Percentiles rank a stretch among this genome's conserved stretches.
Evolutionary conservation across 2,113 vertebrate genomes (phyloP).

Genomic region (Marmota monax): DNA sequence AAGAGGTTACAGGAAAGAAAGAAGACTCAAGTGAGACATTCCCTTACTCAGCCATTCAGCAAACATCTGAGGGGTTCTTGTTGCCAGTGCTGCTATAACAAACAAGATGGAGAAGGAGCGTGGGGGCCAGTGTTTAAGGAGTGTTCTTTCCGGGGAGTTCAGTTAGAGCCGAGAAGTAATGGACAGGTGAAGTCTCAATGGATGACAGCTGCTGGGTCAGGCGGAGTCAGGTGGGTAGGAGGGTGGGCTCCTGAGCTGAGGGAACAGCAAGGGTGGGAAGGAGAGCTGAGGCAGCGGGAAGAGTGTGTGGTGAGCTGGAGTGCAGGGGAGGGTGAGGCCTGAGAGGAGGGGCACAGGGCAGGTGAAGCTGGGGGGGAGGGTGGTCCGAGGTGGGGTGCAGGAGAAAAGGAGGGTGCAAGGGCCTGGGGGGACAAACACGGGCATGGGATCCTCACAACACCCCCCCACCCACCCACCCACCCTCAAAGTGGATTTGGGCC

Average conservation of each 20-base stretch:
- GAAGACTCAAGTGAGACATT: not conserved
- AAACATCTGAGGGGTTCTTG: not conserved
- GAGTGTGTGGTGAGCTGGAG: not conserved
- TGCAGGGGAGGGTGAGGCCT: not conserved
- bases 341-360: not conserved
- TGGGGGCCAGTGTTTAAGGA: not conserved
- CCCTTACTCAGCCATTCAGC: not conserved
- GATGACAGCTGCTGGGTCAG: not conserved
- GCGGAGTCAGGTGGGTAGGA: not conserved
- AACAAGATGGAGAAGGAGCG: not conserved
- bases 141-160: not conserved
- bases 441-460: not conserved
- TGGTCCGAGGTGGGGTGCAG: not conserved
- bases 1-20: not conserved
- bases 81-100: not conserved
- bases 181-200: not conserved
- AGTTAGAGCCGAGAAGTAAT: not conserved
- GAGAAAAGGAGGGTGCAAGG: not conserved
- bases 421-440: not conserved
- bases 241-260: not conserved
- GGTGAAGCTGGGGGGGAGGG: not conserved
- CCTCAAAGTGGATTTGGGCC: not conserved
- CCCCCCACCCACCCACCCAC: accelerated
- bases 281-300: not conserved
- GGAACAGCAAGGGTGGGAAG: not conserved